Evolutionary conservation across 2,888 invertebrate genomes (phyloP).

Genomic region (Tethea ocularis): DNA sequence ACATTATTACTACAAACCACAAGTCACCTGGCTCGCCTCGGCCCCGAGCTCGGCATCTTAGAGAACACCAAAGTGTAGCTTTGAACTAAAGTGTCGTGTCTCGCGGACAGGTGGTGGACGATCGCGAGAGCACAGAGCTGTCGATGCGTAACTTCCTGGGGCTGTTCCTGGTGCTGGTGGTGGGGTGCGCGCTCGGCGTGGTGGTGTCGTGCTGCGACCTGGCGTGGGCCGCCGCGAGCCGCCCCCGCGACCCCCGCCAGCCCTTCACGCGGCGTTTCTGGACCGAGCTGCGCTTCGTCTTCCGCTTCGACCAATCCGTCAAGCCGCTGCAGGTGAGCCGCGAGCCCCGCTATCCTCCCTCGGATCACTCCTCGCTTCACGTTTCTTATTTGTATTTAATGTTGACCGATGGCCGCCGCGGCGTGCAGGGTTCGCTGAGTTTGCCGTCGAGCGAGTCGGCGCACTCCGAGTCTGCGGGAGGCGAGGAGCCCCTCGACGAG

Average conservation of each 20-base stretch:
- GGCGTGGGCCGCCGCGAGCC: conserved; percentile 54
- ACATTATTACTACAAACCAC: no score
- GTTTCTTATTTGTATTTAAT: neutral
- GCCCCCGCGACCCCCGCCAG: conserved; percentile 43
- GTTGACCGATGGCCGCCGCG: neutral
- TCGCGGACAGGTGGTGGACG: conserved; percentile 51
- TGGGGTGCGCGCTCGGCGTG: conserved; percentile 86
- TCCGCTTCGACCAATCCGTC: conserved; percentile 65
- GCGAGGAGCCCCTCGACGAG: conserved; percentile 14
- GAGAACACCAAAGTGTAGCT: no score
- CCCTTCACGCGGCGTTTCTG: conserved; percentile 52
- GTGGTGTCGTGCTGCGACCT: conserved; percentile 87
- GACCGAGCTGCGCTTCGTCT: conserved; percentile 71
- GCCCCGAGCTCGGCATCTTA: no score
- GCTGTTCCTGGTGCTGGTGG: conserved; percentile 89
- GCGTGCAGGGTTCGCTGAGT: conserved; percentile 47
- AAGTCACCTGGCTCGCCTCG: no score
- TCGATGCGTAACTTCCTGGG: conserved; percentile 91
- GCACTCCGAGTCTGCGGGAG: conserved; percentile 14
- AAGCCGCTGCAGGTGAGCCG: conserved; percentile 60
- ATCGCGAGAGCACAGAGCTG: conserved; percentile 61
- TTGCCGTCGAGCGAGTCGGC: conserved; percentile 36
- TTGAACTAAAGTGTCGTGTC: neutral
- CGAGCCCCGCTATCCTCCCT: neutral
- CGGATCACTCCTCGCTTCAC: neutral